Conservation (phyloP, 2,113 vertebrate genomes). For the Hippocampus comes region DNA sequence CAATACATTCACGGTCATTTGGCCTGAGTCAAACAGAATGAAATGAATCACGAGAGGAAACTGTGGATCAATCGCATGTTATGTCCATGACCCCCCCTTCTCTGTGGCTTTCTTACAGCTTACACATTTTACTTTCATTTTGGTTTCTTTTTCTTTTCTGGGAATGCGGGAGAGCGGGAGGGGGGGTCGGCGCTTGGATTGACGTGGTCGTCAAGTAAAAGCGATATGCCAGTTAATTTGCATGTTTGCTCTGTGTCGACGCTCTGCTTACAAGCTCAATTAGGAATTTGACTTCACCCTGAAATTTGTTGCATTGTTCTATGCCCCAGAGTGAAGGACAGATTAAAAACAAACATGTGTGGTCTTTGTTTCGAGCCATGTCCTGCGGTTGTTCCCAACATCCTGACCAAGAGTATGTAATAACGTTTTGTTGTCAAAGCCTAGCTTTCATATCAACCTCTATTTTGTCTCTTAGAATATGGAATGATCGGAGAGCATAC, state of each 20-base stretch:
- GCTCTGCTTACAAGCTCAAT: slow-evolving; percentile 75
- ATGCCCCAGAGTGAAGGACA: slow-evolving; percentile 63
- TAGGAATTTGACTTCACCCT: slow-evolving; percentile 76
- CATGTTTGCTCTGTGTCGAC: slow-evolving; percentile 79
- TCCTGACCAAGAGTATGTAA: slow-evolving; percentile 67
- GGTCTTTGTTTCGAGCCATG: slow-evolving; percentile 75
- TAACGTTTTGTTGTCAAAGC: slow-evolving; percentile 71
- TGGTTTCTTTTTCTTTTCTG: slow-evolving; percentile 56
- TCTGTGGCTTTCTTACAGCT: slow-evolving; percentile 79
- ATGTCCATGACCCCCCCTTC: slow-evolving; percentile 75
- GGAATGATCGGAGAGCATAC: slow-evolving; percentile 99
- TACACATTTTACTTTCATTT: slow-evolving; percentile 78
- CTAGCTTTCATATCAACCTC: slow-evolving; percentile 98
- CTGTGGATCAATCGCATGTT: slow-evolving; percentile 81
- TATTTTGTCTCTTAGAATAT: slow-evolving; percentile 99
- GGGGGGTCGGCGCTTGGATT: slow-evolving; percentile 29
- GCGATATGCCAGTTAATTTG: slow-evolving; percentile 69
- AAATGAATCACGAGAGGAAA: slow-evolving; percentile 44
- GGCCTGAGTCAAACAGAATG: slow-evolving; percentile 18
- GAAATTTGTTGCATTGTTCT: slow-evolving; percentile 74
- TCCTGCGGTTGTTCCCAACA: slow-evolving; percentile 64
- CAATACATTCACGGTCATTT: slow-evolving; percentile 56
- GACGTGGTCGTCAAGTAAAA: slow-evolving; percentile 45
- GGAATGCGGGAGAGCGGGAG: slow-evolving; percentile 41
- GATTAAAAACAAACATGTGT: slow-evolving; percentile 71